These are phyloP conservation scores for Atethmia centrago DNA, from an alignment of 2,888 invertebrate genomes.

Conservation along the genomic window DNA sequence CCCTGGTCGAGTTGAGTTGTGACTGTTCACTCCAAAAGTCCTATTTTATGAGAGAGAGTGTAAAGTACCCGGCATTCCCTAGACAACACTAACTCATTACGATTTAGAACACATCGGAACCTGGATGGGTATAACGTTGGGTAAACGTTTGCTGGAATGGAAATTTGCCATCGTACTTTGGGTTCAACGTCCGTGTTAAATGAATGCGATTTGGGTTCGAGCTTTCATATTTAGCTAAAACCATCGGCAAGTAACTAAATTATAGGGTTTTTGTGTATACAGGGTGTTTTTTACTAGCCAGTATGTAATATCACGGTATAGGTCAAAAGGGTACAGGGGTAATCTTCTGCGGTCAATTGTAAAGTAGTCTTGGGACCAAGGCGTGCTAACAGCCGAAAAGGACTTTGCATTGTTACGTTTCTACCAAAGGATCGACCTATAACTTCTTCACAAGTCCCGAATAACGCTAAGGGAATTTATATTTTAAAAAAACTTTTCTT, in stretches of 20 bases:
- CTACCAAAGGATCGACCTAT: neutral
- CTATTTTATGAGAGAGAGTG: slow-evolving; percentile 65
- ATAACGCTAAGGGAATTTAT: neutral
- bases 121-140: slow-evolving; percentile 15
- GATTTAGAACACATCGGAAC: slow-evolving; percentile 34
- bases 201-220: neutral
- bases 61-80: slow-evolving; percentile 56
- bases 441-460: neutral
- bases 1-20: too few relatives aligned
- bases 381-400: neutral
- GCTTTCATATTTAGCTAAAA: too few relatives aligned
- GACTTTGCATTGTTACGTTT: neutral
- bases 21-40: slow-evolving; percentile 56
- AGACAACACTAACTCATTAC: slow-evolving; percentile 61
- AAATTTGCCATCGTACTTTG: slow-evolving; percentile 18
- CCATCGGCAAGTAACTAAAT: neutral
- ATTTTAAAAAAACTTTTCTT: neutral
- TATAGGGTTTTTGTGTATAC: neutral
- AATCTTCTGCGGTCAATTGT: neutral
- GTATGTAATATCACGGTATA: neutral
- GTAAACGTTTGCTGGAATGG: slow-evolving; percentile 21
- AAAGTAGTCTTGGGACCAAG: neutral
- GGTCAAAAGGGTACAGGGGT: too few relatives aligned
- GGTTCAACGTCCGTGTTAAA: slow-evolving; percentile 8
- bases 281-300: neutral